phyloP scores from a whole-genome alignment of 1,140 invertebrate species.

The Linepithema humile region DNA sequence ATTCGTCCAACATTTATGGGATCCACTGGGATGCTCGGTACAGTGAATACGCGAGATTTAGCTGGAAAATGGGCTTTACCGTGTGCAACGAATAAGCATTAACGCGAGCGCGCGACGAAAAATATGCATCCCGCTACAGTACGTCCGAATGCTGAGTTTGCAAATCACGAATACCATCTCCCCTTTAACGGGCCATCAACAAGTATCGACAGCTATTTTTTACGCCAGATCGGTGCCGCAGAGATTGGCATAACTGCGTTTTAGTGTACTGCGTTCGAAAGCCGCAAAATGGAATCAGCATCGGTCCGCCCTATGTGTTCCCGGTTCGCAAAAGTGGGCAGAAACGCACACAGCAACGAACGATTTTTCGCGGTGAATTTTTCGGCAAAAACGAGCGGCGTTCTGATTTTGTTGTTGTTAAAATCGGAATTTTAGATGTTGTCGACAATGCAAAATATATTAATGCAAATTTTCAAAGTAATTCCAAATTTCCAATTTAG shows the following conservation, averaged over 20 bases:
- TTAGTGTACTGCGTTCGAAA: constrained; percentile 22
- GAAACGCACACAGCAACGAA: background rate
- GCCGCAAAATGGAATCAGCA: constrained; percentile 3
- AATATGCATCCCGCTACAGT: background rate
- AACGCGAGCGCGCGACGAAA: background rate
- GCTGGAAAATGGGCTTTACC: constrained; percentile 2
- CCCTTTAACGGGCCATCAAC: constrained; percentile 40
- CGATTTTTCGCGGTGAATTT: background rate
- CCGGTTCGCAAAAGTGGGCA: background rate
- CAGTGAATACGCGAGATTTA: background rate
- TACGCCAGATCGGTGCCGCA: constrained; percentile 10
- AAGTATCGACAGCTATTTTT: constrained; percentile 54
- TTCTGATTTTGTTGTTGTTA: background rate
- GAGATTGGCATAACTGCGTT: constrained; percentile 39
- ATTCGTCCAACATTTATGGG: constrained; percentile 44
- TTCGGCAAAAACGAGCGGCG: background rate
- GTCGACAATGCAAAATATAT: background rate
- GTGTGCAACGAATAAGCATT: background rate
- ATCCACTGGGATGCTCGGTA: too few relatives aligned
- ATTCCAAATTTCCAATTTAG: background rate
- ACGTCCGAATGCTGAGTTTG: background rate
- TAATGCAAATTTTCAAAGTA: background rate
- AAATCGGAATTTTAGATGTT: background rate
- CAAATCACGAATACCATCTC: constrained; percentile 39
- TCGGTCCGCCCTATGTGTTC: background rate